These are phyloP conservation scores for Villa cingulata DNA, from an alignment of 2,888 invertebrate species.

Conservation along the genomic window DNA sequence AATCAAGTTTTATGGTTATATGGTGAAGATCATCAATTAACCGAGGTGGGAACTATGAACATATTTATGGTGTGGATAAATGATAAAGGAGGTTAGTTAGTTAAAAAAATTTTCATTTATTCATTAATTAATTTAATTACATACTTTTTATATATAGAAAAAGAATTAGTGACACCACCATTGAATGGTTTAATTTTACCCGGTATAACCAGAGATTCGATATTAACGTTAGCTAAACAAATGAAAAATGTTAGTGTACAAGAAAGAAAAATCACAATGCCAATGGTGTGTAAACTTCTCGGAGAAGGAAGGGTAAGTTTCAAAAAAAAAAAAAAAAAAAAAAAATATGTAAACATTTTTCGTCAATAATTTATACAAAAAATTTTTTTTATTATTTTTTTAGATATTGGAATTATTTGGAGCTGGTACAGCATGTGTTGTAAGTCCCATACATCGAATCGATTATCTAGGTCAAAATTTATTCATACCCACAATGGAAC, in stretches of 20 bases:
- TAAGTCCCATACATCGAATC: constrained; percentile 82
- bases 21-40: constrained; percentile 82
- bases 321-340: too few relatives aligned
- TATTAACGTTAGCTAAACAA: constrained; percentile 62
- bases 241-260: constrained; percentile 79
- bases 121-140: background rate
- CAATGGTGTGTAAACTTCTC: constrained; percentile 55
- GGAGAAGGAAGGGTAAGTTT: constrained; percentile 67
- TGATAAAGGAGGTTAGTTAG: constrained; percentile 75
- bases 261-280: constrained; percentile 75
- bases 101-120: background rate
- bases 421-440: constrained; percentile 92
- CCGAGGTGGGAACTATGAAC: constrained; percentile 99
- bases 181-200: constrained; percentile 89
- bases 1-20: constrained; percentile 96
- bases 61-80: constrained; percentile 80
- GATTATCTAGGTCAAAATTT: constrained; percentile 57
- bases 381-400: constrained; percentile 1
- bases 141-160: constrained; percentile 45
- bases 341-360: too few relatives aligned
- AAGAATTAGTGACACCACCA: constrained; percentile 84
- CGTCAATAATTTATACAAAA: constrained; percentile 2
- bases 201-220: constrained; percentile 81
- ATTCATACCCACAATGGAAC: constrained; percentile 57
- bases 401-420: constrained; percentile 94